Evolutionary conservation across 2,113 vertebrate species (phyloP).

Genomic region (Solea senegalensis): DNA sequence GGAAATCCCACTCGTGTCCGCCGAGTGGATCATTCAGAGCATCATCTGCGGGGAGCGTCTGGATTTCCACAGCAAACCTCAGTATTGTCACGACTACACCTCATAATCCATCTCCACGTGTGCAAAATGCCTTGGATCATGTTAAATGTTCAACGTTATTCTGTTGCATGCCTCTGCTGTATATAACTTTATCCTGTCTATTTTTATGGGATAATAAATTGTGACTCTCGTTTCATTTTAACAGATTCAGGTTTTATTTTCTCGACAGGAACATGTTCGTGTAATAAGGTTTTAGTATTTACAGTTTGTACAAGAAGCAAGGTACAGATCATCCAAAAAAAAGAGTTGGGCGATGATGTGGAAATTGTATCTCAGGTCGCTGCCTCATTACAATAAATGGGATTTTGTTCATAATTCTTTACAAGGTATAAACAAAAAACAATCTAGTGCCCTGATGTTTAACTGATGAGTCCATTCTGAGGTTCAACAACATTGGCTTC

Average conservation of each 20-base stretch:
- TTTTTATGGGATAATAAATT: slow-evolving; percentile 94
- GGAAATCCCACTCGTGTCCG: slow-evolving; percentile 88
- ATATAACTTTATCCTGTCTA: slow-evolving; percentile 91
- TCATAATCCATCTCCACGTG: slow-evolving; percentile 48
- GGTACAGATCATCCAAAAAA: background rate
- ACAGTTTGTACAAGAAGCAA: slow-evolving; percentile 48
- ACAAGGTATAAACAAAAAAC: too few species aligned
- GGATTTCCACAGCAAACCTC: slow-evolving; percentile 85
- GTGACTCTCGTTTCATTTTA: slow-evolving; percentile 85
- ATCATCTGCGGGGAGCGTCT: slow-evolving; percentile 89
- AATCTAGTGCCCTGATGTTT: too few species aligned
- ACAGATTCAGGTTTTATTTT: slow-evolving; percentile 39
- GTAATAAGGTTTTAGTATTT: slow-evolving; percentile 37
- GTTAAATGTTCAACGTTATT: slow-evolving; percentile 83
- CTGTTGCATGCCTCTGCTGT: slow-evolving; percentile 90
- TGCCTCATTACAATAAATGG: background rate
- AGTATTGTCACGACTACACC: slow-evolving; percentile 85
- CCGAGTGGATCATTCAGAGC: slow-evolving; percentile 97
- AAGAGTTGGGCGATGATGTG: too few species aligned
- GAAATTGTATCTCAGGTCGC: background rate
- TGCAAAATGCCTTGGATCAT: slow-evolving; percentile 70
- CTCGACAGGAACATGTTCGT: background rate
- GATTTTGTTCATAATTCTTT: background rate
- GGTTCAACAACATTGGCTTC: background rate
- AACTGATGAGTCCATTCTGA: background rate